Conservation (phyloP, 2,113 vertebrate species). For the Uria lomvia region DNA sequence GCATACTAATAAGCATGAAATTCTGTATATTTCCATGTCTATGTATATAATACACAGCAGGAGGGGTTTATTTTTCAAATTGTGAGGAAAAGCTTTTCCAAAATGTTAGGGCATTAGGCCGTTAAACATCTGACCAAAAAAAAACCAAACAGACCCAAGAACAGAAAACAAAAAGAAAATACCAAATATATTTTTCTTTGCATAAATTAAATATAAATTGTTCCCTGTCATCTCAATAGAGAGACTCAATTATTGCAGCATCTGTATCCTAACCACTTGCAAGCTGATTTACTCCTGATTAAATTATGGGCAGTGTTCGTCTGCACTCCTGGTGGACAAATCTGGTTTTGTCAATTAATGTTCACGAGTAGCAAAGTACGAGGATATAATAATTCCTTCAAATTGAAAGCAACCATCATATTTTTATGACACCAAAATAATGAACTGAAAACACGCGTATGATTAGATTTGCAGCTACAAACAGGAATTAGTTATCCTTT, state of each 20-base stretch:
- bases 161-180: not conserved
- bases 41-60: fast-evolving
- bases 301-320: not conserved
- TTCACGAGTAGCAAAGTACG: not conserved
- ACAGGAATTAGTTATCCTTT: not conserved
- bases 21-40: fast-evolving
- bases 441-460: not conserved
- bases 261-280: not conserved
- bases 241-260: not conserved
- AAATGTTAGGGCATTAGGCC: not conserved
- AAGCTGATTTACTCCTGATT: slow-evolving; percentile 39
- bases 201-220: not conserved
- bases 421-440: slow-evolving; percentile 39
- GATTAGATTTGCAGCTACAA: slow-evolving; percentile 21
- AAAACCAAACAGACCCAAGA: not conserved
- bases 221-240: not conserved
- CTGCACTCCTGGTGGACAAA: not conserved
- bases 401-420: not conserved
- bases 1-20: fast-evolving
- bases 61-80: not conserved
- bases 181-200: not conserved
- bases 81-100: not conserved
- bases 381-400: slow-evolving; percentile 4
- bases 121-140: not conserved
- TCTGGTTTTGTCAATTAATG: slow-evolving; percentile 29